phyloP scores from a whole-genome alignment of 1,140 invertebrate species.

The Polypedilum vanderplanki region DNA sequence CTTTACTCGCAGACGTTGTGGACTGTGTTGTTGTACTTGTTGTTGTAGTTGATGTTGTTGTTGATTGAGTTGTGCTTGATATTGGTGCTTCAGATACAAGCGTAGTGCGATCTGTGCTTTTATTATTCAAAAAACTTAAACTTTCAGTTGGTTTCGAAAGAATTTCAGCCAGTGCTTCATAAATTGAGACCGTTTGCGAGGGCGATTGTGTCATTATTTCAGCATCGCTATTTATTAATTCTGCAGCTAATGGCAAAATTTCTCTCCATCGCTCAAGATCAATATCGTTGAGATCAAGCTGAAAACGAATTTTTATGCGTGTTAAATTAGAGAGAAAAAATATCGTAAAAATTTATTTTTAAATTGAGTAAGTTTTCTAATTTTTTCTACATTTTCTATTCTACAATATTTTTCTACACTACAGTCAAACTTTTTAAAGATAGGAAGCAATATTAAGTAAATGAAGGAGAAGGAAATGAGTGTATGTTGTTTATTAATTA shows the following conservation, averaged over 20 bases:
- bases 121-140: constrained; percentile 18
- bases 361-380: too few relatives aligned
- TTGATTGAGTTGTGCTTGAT: neutral
- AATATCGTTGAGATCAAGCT: constrained; percentile 15
- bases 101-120: neutral
- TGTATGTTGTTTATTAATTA: too few relatives aligned
- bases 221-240: constrained; percentile 30
- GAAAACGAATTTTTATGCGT: neutral
- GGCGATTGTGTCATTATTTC: constrained; percentile 37
- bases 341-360: neutral
- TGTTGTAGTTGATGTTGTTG: constrained; percentile 29
- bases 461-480: too few relatives aligned
- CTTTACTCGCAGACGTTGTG: neutral
- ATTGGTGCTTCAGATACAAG: constrained; percentile 23
- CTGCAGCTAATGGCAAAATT: constrained; percentile 29
- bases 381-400: too few relatives aligned
- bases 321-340: neutral
- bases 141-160: constrained; percentile 35
- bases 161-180: constrained; percentile 50
- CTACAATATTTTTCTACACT: too few relatives aligned
- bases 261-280: constrained; percentile 29
- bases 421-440: too few relatives aligned
- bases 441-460: too few relatives aligned
- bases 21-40: neutral
- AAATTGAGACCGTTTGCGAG: constrained; percentile 50